Conservation (phyloP, 2,888 invertebrate genomes). For the Heliothis peltigera region DNA sequence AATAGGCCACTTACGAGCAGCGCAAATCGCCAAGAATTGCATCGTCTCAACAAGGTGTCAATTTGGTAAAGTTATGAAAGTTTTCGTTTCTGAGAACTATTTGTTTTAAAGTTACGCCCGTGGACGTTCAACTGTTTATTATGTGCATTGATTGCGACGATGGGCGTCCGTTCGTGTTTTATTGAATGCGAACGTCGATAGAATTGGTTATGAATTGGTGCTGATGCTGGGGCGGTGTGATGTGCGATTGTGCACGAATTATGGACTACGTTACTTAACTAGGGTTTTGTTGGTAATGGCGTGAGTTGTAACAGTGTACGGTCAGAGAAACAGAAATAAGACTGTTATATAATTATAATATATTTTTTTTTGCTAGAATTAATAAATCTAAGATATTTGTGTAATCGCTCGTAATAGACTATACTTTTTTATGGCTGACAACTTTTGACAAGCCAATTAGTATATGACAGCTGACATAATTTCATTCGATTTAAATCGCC, state of each 20-base stretch:
- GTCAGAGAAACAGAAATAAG: not conserved
- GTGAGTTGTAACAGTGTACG: not conserved
- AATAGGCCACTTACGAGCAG: conserved; percentile 88
- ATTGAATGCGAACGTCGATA: conserved; percentile 68
- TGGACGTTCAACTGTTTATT: conserved; percentile 75
- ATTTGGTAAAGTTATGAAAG: conserved; percentile 89
- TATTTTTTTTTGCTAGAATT: not conserved
- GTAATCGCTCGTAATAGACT: too few relatives aligned
- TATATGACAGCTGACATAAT: too few relatives aligned
- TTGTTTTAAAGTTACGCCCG: conserved; percentile 85
- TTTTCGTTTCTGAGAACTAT: conserved; percentile 86
- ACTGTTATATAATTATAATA: not conserved
- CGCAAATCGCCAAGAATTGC: conserved; percentile 88
- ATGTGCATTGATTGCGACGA: conserved; percentile 80
- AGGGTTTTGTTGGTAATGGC: conserved; percentile 15
- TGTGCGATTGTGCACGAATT: conserved; percentile 15
- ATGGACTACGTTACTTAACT: conserved; percentile 24
- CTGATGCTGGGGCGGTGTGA: conserved; percentile 28
- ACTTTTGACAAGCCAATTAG: too few relatives aligned
- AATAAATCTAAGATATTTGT: too few relatives aligned
- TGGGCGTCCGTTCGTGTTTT: conserved; percentile 76
- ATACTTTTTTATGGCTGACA: too few relatives aligned
- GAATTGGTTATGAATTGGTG: conserved; percentile 58
- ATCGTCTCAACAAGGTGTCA: conserved; percentile 88
- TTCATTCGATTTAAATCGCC: too few relatives aligned